Conservation (phyloP, 2,888 invertebrate genomes). For the Metacarcinus magister region DNA sequence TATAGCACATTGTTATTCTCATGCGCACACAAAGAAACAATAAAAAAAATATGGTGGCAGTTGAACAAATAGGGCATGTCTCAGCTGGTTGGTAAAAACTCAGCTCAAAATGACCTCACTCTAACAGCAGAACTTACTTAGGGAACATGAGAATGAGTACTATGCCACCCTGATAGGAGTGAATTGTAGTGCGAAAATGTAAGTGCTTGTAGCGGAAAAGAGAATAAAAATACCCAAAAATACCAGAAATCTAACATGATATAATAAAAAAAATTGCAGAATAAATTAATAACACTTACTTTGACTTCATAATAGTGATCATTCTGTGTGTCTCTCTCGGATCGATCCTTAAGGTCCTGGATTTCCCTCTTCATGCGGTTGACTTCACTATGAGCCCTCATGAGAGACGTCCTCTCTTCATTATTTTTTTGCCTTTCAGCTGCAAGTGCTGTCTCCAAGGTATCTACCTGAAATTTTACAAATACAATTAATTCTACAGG, state of each 20-base stretch:
- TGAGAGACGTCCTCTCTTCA: slow-evolving; percentile 74
- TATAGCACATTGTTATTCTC: background rate
- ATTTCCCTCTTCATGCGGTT: slow-evolving; percentile 78
- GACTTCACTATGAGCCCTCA: slow-evolving; percentile 69
- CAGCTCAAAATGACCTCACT: too few species aligned
- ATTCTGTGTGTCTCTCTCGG: slow-evolving; percentile 79
- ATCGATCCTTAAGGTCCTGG: slow-evolving; percentile 73
- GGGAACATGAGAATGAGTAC: too few species aligned
- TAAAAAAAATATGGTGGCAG: too few species aligned
- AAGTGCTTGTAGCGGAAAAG: too few species aligned
- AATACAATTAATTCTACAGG: background rate
- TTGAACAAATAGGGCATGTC: too few species aligned
- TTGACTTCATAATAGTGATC: slow-evolving; percentile 82
- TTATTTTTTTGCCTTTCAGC: slow-evolving; percentile 75
- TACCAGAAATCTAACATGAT: background rate
- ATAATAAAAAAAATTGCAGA: background rate
- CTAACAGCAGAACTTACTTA: too few species aligned
- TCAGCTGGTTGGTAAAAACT: too few species aligned
- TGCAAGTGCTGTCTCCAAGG: slow-evolving; percentile 78
- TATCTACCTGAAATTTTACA: slow-evolving; percentile 74
- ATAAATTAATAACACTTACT: slow-evolving; percentile 61
- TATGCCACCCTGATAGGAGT: too few species aligned
- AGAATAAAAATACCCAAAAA: background rate
- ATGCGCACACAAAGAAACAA: background rate
- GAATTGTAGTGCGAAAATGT: too few species aligned